Base-by-base conservation (phyloP, 2,888 invertebrate species). In the Tetropium fuscum region DNA sequence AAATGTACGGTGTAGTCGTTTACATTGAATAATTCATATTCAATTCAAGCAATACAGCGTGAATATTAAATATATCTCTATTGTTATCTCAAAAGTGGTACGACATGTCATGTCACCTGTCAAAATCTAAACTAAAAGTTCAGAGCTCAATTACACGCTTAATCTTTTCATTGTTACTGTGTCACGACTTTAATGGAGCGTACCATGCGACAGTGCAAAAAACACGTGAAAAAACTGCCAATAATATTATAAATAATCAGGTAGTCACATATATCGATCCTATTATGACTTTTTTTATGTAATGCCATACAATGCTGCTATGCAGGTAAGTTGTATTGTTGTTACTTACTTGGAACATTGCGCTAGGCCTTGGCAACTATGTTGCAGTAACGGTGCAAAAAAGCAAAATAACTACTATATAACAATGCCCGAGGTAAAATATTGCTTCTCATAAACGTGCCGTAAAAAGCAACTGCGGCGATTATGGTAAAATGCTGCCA, bases 1-100 rank as follows among this genome's bases (percentile, higher is more conserved):
- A 34, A 34, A 1, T 11, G 3, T 8, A 1, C 18, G 16, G 20
- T 18, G 18, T 43, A 34, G 13, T 2, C 11, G 13, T 20, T 25
- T 20, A 25, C 41, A 43, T 22, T 43, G 41, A 22, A 43, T 43
- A 43, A 43, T 20, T 43, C 41, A 43, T 43, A 43, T 25, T 22
- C 15, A 25, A 43, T 22, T 43, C 41, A 13, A 11, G 11, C 10
- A 11, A 43, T 10, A 22, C 19, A 43, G 13, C 41, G 25, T 43
- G 20, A 43, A 43, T 22, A 43, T 43, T 22, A 43, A 43, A 11
- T 20, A 19, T 13, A 20, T 11, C 41, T 6, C 19, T 19, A 43
- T 20, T 43, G 41, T 22, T 43, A 43, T 25, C 41, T 20, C 8
- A 8, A 43, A 13, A 22, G 41, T 13, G 20, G 7, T 20, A 10